Evolutionary conservation across 2,888 invertebrate species (phyloP), one percentile per base, ranked within the genome.

Genomic region (Blomia tropicalis): DNA sequence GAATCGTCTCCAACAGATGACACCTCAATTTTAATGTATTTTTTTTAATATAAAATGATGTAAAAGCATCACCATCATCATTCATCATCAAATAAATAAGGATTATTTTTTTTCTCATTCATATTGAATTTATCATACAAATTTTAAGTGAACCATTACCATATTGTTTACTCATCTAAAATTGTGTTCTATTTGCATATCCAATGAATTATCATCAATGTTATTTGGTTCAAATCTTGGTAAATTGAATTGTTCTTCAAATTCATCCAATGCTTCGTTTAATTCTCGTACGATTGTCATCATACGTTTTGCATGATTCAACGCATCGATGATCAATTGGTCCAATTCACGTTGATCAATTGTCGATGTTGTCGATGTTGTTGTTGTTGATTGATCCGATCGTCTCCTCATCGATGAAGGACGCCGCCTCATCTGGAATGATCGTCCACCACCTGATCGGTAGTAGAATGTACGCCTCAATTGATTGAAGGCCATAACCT

Each of bases 251-350:
- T 56, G 56, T 23, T 27, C 29, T 25, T 56, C 56, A 27, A 56
- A 56, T 25, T 56, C 56, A 36, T 56, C 56, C 14, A 56, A 22
- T 23, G 56, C 56, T 25, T 56, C 56, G 56, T 56, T 56, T 11
- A 56, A 23, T 19, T 56, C 29, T 11, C 31, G 2, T 3, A 56
- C 29, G 14, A 56, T 29, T 31, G 2, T 19, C 31, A 29, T 29
- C 56, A 56, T 56, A 14, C 23, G 29, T 25, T 56, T 56, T 4
- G 56, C 25, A 36, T 56, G 56, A 23, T 29, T 30, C 19, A 5
- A 11, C 14, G 29, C 25, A 25, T 56, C 29, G 19, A 29, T 30
- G 14, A 56, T 29, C 31, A 56, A 22, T 23, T 31, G 56, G 23
- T 56, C 56, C n/a, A 56, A n/a, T 11, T 56, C 25, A 3, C 2